phyloP scores from a whole-genome alignment of 35 echinoderm and acorn worm species.

The Chiridota heheva region DNA sequence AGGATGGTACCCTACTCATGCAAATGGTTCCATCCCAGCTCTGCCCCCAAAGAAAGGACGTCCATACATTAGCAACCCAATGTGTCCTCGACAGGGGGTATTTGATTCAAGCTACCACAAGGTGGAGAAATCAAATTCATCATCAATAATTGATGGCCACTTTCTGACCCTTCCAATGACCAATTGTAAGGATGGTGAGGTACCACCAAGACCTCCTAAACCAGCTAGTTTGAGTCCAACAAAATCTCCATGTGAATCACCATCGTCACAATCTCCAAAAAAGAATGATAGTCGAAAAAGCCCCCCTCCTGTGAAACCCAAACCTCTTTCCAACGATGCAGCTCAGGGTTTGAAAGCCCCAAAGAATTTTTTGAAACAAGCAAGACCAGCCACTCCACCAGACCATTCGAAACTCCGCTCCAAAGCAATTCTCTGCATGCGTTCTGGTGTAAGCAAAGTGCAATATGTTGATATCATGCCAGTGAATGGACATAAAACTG shows the following conservation, averaged over 20 bases:
- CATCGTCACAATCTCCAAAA: too few relatives aligned
- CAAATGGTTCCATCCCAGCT: background rate
- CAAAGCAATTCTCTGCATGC: too few relatives aligned
- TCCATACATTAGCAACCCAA: constrained; percentile 18
- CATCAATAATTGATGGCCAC: background rate
- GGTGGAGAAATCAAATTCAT: background rate
- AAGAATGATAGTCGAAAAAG: too few relatives aligned
- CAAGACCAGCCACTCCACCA: constrained; percentile 8
- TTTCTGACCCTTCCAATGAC: background rate
- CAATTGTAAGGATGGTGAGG: too few relatives aligned
- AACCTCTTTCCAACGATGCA: background rate
- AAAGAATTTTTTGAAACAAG: background rate
- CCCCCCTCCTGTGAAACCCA: constrained; percentile 30
- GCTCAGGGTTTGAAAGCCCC: background rate
- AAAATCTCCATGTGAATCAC: too few relatives aligned
- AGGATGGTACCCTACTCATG: too few relatives aligned
- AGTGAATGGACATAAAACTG: too few relatives aligned
- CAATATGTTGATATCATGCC: too few relatives aligned
- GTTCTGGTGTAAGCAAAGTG: too few relatives aligned
- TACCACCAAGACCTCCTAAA: constrained; percentile 32
- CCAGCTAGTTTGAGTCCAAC: constrained; percentile 12
- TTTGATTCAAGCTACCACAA: constrained; percentile 10
- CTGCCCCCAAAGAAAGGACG: background rate
- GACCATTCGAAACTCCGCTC: too few relatives aligned
- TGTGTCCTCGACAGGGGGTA: constrained; percentile 10